Base-by-base conservation (phyloP, 2,888 invertebrate species). In the Ganaspis brasiliensis region DNA sequence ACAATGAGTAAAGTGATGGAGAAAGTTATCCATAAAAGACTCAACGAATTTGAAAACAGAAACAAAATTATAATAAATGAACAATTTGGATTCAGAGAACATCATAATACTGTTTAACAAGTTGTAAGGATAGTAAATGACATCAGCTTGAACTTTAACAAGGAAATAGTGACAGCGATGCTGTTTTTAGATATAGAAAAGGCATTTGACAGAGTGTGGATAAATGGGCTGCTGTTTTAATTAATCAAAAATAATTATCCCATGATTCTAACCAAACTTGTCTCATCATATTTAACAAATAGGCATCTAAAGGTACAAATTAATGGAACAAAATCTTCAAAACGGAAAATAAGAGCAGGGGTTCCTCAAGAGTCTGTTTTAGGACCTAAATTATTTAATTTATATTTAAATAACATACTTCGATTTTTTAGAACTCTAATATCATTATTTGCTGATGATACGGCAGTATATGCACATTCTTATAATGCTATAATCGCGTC, bases 201-300 rank as follows among this genome's bases (percentile, higher is more conserved):
- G 79, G 89, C 89, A 0, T 91, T 91, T 70, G 87, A 90, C 73
- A 82, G 81, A 71, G 87, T 89, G 0, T 88, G 89, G 86, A 82
- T 84, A 16, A 73, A 84, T 6, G 87, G 86, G 5, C 85, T 89
- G 77, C 24, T 87, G 0, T 83, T 79, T 75, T 88, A 87, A 82
- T 77, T 90, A 63, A 83, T 84, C 2, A 73, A 80, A 63, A 55
- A 73, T 24, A 73, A 82, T 40, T 79, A 85, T 26, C 85, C 85
- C n/a, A 5, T 5, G 4, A 26, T 70, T 6, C 59, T 88, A 31
- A 82, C 86, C 5, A 83, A 81, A 78, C 26, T 87, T n/a, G 74
- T 86, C 14, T 26, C 79, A 37, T 81, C 82, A 1, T 89, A 87
- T 70, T 63, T 87, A 4, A 74, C 56, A 26, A 76, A 83, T 5